Conservation (phyloP, 2,113 vertebrate species). For the Oreochromis niloticus region DNA sequence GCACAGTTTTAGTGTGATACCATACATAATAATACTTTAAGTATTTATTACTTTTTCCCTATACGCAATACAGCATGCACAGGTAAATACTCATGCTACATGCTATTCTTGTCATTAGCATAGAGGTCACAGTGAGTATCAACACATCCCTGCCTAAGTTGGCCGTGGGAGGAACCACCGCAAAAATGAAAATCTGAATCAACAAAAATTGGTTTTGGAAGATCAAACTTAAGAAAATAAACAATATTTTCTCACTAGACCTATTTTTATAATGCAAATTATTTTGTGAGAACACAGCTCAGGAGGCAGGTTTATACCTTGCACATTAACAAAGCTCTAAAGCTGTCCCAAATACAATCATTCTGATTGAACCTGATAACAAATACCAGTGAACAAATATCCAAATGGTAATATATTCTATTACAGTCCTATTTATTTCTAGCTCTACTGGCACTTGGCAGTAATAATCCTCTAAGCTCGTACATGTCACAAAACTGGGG, state of each 20-base stretch:
- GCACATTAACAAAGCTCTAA: not conserved
- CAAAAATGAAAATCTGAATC: not conserved
- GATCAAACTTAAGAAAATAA: not conserved
- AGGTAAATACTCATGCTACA: not conserved
- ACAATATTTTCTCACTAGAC: not conserved
- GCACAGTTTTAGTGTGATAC: too few species aligned
- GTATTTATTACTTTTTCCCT: not conserved
- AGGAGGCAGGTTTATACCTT: not conserved
- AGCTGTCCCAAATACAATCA: not conserved
- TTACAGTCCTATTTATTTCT: not conserved
- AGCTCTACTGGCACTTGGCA: not conserved
- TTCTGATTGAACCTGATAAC: not conserved
- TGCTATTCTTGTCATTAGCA: not conserved
- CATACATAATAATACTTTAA: not conserved
- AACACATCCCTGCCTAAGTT: rapidly evolving
- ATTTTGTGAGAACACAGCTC: not conserved
- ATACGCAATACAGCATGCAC: rapidly evolving
- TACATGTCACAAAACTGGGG: not conserved
- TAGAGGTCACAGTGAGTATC: not conserved
- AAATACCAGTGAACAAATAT: not conserved
- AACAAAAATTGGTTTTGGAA: not conserved
- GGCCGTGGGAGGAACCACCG: not conserved
- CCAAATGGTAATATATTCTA: not conserved
- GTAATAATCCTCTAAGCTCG: not conserved
- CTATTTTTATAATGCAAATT: not conserved